Conservation (phyloP, 2,113 vertebrate species). For the Proteles cristata region DNA sequence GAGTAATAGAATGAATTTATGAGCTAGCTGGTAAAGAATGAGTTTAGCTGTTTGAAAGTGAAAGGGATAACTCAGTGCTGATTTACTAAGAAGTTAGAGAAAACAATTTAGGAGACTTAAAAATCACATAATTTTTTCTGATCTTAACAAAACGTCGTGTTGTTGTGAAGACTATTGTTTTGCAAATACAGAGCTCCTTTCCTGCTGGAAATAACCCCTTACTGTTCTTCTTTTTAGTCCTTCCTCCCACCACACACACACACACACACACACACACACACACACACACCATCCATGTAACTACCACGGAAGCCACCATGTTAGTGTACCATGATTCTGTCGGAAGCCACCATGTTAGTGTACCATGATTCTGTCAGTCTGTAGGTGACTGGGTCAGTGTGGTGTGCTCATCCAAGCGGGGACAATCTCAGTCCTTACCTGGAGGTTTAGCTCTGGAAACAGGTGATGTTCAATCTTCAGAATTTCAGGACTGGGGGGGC, state of each 20-base stretch:
- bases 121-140: not conserved
- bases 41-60: not conserved
- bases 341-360: not conserved
- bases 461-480: not conserved
- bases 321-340: not conserved
- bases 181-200: not conserved
- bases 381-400: not conserved
- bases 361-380: not conserved
- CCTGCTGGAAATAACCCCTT: not conserved
- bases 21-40: not conserved
- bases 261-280: not conserved
- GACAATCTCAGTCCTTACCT: too few relatives aligned
- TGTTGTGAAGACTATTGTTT: constrained; percentile 25
- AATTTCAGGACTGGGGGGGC: not conserved
- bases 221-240: not conserved
- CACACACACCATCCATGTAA: not conserved
- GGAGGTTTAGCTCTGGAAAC: not conserved
- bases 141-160: not conserved
- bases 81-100: not conserved
- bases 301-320: not conserved
- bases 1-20: not conserved
- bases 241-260: not conserved
- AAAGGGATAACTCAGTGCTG: not conserved
- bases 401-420: not conserved
- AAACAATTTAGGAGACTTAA: not conserved